Evolutionary conservation across 2,113 vertebrate genomes (phyloP).

Genomic region (Caretta caretta): DNA sequence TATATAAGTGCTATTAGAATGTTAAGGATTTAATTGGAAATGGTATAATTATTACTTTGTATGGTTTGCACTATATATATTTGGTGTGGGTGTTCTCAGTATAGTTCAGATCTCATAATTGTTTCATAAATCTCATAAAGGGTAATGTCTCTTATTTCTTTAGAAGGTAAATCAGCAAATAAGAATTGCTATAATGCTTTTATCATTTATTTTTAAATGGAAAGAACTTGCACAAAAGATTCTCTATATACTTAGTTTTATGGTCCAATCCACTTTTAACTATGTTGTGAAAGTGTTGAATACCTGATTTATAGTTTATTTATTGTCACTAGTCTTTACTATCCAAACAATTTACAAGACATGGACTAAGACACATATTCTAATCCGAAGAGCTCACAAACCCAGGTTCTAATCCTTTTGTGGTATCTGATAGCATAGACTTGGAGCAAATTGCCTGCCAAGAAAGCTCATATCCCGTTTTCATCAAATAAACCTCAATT

Average conservation of each 20-base stretch:
- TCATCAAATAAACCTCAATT: background rate
- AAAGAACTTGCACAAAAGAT: background rate
- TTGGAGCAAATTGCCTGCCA: background rate
- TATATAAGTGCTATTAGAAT: background rate
- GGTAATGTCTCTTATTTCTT: constrained; percentile 26
- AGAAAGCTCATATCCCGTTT: background rate
- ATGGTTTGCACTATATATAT: background rate
- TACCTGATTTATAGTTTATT: background rate
- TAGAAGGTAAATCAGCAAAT: constrained; percentile 38
- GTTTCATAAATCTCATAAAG: constrained; percentile 12
- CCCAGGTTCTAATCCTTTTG: background rate
- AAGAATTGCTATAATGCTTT: constrained; percentile 52
- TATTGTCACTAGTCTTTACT: background rate
- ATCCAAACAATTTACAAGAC: background rate
- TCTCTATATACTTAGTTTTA: constrained; percentile 7
- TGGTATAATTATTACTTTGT: constrained; percentile 42
- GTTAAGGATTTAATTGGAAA: constrained; percentile 3
- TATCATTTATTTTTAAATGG: constrained; percentile 23
- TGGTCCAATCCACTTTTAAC: background rate
- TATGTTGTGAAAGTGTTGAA: background rate
- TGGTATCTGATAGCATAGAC: background rate
- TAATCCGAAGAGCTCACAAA: background rate
- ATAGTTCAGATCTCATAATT: constrained; percentile 23
- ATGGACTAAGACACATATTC: background rate
- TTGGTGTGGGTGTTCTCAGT: constrained; percentile 46